These are phyloP conservation scores for Schrankia costaestrigalis DNA, from an alignment of 2,888 invertebrate genomes.

Conservation along the genomic window DNA sequence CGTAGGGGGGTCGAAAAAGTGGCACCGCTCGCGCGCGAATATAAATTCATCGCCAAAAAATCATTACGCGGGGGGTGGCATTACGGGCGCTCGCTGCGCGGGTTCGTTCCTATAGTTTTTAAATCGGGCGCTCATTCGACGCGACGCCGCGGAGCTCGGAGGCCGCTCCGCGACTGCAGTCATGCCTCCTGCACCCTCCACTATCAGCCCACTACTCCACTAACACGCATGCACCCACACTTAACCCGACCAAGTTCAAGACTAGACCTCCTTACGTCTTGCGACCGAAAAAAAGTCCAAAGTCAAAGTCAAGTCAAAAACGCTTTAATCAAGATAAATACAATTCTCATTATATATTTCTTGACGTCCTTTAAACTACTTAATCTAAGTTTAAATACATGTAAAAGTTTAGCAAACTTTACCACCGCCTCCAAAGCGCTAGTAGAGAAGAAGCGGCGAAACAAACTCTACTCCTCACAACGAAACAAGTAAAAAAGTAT, in stretches of 20 bases:
- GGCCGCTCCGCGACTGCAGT: constrained; percentile 60
- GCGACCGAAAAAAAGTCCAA: neutral
- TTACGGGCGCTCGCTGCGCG: constrained; percentile 81
- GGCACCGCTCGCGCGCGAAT: constrained; percentile 84
- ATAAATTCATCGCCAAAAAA: constrained; percentile 92
- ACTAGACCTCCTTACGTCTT: constrained; percentile 3
- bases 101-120: constrained; percentile 78
- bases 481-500: no score
- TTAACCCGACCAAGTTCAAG: constrained; percentile 17
- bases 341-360: no score
- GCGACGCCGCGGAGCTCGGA: constrained; percentile 70
- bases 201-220: constrained; percentile 37
- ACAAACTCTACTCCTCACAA: no score
- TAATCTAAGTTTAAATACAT: no score
- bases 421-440: no score
- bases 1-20: constrained; percentile 77
- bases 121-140: constrained; percentile 78
- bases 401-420: no score
- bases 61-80: constrained; percentile 90
- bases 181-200: constrained; percentile 42
- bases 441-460: no score
- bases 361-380: no score
- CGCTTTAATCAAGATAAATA: no score
- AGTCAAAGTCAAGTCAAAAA: neutral
- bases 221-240: constrained; percentile 61